phyloP scores from a whole-genome alignment of 2,888 invertebrate species.

The Neocrepidodera transversa region DNA sequence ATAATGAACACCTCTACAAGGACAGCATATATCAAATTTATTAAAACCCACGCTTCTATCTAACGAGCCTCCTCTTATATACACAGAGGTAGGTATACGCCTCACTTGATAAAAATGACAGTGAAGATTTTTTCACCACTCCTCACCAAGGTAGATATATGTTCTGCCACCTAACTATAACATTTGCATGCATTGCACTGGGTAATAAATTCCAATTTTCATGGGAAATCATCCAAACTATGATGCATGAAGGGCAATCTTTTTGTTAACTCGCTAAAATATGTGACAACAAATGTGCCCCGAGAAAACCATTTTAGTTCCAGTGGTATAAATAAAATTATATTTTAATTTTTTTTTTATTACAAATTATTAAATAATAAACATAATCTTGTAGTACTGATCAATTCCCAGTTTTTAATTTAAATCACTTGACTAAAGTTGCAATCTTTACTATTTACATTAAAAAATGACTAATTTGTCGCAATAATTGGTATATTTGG shows the following conservation, averaged over 20 bases:
- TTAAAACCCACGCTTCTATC: conserved; percentile 45
- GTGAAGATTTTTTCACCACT: conserved; percentile 21
- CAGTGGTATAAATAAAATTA: not conserved
- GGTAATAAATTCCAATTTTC: conserved; percentile 24
- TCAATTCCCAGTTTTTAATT: no score
- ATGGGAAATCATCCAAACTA: conserved; percentile 19
- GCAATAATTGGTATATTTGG: not conserved
- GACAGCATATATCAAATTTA: conserved; percentile 47
- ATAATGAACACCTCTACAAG: conserved; percentile 45
- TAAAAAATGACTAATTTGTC: no score
- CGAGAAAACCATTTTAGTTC: not conserved
- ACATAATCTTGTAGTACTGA: no score
- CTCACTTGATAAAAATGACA: conserved; percentile 20
- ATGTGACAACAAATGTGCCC: not conserved
- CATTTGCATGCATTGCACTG: conserved; percentile 21
- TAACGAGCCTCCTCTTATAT: conserved; percentile 39
- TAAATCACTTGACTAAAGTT: no score
- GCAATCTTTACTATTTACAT: no score
- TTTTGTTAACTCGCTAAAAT: conserved; percentile 2
- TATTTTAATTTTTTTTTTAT: no score
- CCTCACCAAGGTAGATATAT: conserved; percentile 20
- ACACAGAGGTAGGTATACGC: conserved; percentile 26
- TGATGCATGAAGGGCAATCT: conserved; percentile 6
- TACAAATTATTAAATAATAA: no score
- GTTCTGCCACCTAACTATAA: conserved; percentile 26